These are phyloP conservation scores for Zeugodacus cucurbitae DNA, from an alignment of 1,140 invertebrate genomes.

Conservation along the genomic window DNA sequence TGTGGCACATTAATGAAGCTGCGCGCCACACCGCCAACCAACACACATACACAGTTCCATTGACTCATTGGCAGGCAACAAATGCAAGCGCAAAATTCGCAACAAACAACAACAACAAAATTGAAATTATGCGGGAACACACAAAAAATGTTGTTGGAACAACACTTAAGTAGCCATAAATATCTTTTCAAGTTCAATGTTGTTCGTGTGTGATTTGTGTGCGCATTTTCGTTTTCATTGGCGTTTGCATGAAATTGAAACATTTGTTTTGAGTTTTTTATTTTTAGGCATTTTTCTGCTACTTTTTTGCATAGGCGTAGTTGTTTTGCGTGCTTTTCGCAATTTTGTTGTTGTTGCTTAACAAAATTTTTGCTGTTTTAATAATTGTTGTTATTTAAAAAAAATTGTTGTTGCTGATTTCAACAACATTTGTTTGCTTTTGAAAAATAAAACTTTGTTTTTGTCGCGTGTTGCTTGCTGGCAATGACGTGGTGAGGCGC, in stretches of 20 bases:
- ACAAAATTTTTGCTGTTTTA: no score
- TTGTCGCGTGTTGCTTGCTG: neutral
- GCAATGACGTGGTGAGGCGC: neutral
- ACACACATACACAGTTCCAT: neutral
- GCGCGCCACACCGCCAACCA: neutral
- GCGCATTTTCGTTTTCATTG: conserved; percentile 31
- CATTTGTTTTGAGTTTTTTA: conserved; percentile 4
- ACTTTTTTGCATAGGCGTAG: neutral
- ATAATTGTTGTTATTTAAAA: no score
- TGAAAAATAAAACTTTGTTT: conserved; percentile 29
- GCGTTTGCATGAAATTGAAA: conserved; percentile 25
- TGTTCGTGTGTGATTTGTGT: no score
- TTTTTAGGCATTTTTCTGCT: neutral
- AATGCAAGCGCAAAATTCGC: neutral
- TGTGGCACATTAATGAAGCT: conserved; percentile 27
- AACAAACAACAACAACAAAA: neutral
- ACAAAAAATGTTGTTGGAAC: conserved; percentile 21
- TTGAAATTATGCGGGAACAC: no score
- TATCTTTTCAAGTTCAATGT: conserved; percentile 23
- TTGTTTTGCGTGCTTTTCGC: neutral
- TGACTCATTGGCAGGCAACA: neutral
- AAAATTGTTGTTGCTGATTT: no score
- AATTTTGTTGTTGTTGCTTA: neutral
- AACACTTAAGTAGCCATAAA: conserved; percentile 34
- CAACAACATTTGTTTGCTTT: neutral